phyloP scores from a whole-genome alignment of 2,888 invertebrate species.

The Ichneumoninae sp. region DNA sequence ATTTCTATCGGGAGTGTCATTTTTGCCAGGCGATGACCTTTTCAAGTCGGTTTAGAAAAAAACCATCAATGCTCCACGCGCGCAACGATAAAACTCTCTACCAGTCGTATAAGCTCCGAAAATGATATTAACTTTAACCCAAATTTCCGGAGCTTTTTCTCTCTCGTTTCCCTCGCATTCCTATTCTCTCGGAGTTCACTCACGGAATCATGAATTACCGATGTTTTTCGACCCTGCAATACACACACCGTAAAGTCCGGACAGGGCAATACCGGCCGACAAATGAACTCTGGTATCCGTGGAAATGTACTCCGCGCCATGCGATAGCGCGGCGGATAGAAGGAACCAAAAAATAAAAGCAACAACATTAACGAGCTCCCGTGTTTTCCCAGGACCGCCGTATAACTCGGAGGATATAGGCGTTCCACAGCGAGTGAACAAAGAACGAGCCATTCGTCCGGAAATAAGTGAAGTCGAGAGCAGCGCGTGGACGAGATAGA shows the following conservation, averaged over 20 bases:
- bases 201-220: conserved; percentile 45
- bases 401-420: conserved; percentile 26
- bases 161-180: neutral
- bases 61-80: neutral
- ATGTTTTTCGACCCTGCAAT: conserved; percentile 35
- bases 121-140: conserved; percentile 40
- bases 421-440: neutral
- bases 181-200: neutral
- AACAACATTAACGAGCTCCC: conserved; percentile 44
- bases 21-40: too few species aligned
- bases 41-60: neutral
- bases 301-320: conserved; percentile 16
- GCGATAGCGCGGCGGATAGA: conserved; percentile 10
- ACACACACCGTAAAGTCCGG: conserved; percentile 14
- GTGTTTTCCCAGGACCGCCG: conserved; percentile 27
- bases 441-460: conserved; percentile 32
- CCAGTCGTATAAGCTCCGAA: conserved; percentile 18
- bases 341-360: neutral
- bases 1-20: too few species aligned
- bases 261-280: neutral
- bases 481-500: neutral
- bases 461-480: conserved; percentile 18
- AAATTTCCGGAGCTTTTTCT: conserved; percentile 31
- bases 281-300: conserved; percentile 32
- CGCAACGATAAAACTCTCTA: conserved; percentile 17